Base-by-base conservation (phyloP, 2,113 vertebrate species). In the Elachura formosa region DNA sequence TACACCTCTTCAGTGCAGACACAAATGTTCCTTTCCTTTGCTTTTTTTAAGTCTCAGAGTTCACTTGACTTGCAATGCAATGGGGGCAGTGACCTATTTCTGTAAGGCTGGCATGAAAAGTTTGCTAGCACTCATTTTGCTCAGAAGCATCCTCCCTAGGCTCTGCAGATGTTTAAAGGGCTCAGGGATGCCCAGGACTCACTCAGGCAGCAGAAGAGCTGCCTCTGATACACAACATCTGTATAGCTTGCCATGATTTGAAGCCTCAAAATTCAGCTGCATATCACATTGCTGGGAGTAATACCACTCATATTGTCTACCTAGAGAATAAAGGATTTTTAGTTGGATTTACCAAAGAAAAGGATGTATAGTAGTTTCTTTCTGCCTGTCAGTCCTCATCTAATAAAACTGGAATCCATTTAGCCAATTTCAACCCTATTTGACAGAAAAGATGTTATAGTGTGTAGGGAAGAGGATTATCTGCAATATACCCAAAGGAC, bases 301-400 rank as follows among this genome's bases (percentile, higher is more conserved):
- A 79, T 41, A 69, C 16, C 25, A 66, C 6, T 88, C 71, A 20
- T 63, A 75, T 67, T 49, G 49, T 38, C 92, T 91, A 2, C 46
- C 67, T 69, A 69, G 49, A 87, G 63, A 94, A 93, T 24, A 91
- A 90, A 91, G 67, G 49, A 75, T 28, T 94, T 92, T 85, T 66
- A 94, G 55, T 46, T 80, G 92, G 45, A 88, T 87, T 90, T 96
- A 67, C 74, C 66, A 56, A 84, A 84, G 40, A 94, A 94, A 96
- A 49, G 49, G 20, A 8, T 51, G 14, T 34, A 66, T 22, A 69
- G 46, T 77, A 58, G 54, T 80, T 91, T 80, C 67, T 83, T 91
- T 85, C 78, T 94, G 87, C 88, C 71, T 91, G 95, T 83, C 88
- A 92, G 67, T 85, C 72, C 82, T 93, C 82, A 88, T 88, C 87